A percentile compares a stretch with the other conserved stretches of the same genome.
phyloP scores from a whole-genome alignment of 2,888 invertebrate species.

The Caenorhabditis sp. region DNA sequence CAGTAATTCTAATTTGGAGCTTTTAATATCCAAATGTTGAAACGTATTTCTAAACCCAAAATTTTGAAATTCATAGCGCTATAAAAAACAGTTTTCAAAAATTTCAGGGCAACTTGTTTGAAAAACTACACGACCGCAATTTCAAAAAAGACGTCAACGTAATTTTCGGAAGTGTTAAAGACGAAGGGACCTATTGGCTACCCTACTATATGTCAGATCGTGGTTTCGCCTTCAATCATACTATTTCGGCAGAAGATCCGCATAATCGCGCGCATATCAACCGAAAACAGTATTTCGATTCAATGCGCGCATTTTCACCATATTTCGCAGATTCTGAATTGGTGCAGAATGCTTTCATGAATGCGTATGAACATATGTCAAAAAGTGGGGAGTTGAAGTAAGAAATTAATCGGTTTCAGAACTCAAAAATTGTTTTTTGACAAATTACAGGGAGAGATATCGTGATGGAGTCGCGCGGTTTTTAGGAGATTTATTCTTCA shows the following conservation, averaged over 20 bases:
- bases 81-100: no score
- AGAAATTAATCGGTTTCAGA: no score
- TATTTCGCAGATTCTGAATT: constrained; percentile 67
- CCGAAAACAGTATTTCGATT: constrained; percentile 59
- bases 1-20: no score
- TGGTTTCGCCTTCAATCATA: constrained; percentile 70
- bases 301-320: constrained; percentile 67
- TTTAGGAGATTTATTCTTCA: constrained; percentile 92
- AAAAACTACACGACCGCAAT: constrained; percentile 74
- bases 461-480: constrained; percentile 73
- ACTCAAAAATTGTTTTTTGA: no score
- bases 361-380: constrained; percentile 64
- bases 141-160: constrained; percentile 88
- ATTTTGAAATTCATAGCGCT: no score
- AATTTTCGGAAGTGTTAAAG: constrained; percentile 88
- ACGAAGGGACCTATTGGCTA: constrained; percentile 80
- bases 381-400: constrained; percentile 36
- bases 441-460: constrained; percentile 37
- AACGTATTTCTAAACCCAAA: no score
- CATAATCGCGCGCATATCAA: constrained; percentile 59
- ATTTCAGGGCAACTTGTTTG: constrained; percentile 80
- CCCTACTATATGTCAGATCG: constrained; percentile 65
- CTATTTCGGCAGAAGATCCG: constrained; percentile 66
- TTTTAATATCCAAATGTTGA: no score
- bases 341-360: constrained; percentile 66